Base-by-base conservation (phyloP, 2,797 vertebrate genomes). In the Caiman crocodilus region DNA sequence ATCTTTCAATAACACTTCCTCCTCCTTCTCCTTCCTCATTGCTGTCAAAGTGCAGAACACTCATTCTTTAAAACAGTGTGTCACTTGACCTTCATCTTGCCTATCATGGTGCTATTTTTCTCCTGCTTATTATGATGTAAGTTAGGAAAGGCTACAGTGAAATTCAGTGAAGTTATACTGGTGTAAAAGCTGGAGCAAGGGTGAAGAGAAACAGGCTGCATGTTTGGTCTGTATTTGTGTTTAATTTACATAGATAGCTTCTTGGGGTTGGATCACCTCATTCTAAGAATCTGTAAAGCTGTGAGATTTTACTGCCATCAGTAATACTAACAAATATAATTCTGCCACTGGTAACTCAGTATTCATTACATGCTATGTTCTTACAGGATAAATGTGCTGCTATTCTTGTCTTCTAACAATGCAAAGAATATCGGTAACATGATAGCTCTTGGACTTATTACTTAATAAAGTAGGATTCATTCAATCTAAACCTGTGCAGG, bases 241-340 rank as follows among this genome's bases (percentile, higher is more conserved):
- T 82, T 28, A 26, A 42, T 82, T 89, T 83, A 26, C 30, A 57
- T 3, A 5, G 25, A 60, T 65, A 63, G 61, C 5, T 95, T 61
- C 26, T 88, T 82, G 55, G 2, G 11, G 30, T 7, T 55, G 4
- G 23, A 35, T 21, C 69, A 23, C 9, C 20, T 42, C 42, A 12
- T n/a, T 85, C 35, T 74, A 57, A 93, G 61, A 71, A 59, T 26
- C 7, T 83, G 83, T 73, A 79, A 87, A 82, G 56, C 42, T 61
- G 23, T 76, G 82, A 76, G 61, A 91, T 73, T 13, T 73, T 82
- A 2, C 23, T 81, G 7, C 56, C 82, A 28, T 64, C 73, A 78
- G 60, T 75, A 42, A 59, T 63, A 50, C 7, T 83, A 89, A 28
- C 63, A 79, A 82, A 17, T 57, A 2, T 35, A 32, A 79, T 93